Percentiles rank a stretch among this genome's conserved stretches.
Evolutionary conservation across 2,113 vertebrate species (phyloP).

Genomic region (Antechinus flavipes): DNA sequence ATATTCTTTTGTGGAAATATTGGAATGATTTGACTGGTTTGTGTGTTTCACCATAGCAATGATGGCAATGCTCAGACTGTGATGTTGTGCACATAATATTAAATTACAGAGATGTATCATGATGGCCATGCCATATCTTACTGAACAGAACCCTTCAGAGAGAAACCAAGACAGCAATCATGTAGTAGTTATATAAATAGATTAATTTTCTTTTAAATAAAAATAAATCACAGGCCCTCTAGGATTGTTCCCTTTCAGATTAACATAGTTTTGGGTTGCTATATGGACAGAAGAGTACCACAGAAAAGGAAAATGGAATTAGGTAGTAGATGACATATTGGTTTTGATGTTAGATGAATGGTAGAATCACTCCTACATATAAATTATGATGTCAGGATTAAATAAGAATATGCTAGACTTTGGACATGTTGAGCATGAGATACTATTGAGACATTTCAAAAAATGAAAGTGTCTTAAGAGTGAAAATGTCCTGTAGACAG

Average conservation of each 20-base stretch:
- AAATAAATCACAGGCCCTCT: background rate
- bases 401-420: background rate
- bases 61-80: conserved; percentile 73
- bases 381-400: background rate
- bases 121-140: conserved; percentile 86
- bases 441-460: background rate
- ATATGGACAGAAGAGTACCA: background rate
- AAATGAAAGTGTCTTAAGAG: background rate
- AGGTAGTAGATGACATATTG: background rate
- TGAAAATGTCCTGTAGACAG: background rate
- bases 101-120: conserved; percentile 86
- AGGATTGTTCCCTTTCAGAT: background rate
- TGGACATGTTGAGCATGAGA: background rate
- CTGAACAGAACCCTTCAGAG: conserved; percentile 81
- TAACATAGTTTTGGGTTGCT: background rate
- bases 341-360: background rate
- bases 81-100: rapidly evolving
- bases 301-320: background rate
- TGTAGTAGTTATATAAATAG: background rate
- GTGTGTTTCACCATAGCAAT: conserved; percentile 77
- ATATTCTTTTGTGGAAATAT: background rate
- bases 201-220: background rate
- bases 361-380: background rate
- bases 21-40: background rate
- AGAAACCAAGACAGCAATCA: background rate